Conservation (phyloP, 2,888 invertebrate species). For the Drosophila pseudotakahashii region DNA sequence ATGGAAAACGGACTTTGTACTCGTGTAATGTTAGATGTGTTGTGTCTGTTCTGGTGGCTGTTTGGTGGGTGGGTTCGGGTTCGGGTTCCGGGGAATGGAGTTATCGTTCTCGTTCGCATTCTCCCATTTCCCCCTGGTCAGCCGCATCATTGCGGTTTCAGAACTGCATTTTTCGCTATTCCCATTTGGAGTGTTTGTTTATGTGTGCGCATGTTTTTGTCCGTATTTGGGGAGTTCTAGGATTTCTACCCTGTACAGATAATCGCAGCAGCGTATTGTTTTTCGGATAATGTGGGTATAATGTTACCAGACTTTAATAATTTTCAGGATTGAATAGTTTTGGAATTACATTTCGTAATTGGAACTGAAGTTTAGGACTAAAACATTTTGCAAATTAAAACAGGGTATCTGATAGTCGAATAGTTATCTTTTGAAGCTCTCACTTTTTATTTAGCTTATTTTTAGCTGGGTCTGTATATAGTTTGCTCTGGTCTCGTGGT, state of each 20-base stretch:
- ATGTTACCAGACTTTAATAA: too few species aligned
- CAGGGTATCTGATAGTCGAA: neutral
- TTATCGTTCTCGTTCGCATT: neutral
- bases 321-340: too few species aligned
- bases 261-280: too few species aligned
- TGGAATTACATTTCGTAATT: too few species aligned
- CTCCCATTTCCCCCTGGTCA: conserved; percentile 25
- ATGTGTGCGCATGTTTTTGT: conserved; percentile 25
- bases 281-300: neutral
- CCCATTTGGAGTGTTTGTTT: conserved; percentile 24
- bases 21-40: conserved; percentile 65
- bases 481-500: conserved; percentile 67
- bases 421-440: neutral
- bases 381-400: too few species aligned
- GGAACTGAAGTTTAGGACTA: too few species aligned
- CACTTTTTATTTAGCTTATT: conserved; percentile 11
- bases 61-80: conserved; percentile 5
- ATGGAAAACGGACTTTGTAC: conserved; percentile 32
- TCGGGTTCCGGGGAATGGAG: conserved; percentile 3
- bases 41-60: conserved; percentile 31
- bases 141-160: conserved; percentile 67
- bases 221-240: conserved; percentile 13
- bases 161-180: conserved; percentile 50
- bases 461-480: conserved; percentile 43
- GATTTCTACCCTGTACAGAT: neutral